A percentile compares a stretch with the other conserved stretches of the same genome.
phyloP scores from a whole-genome alignment of 2,888 invertebrate genomes.

The Hypercompe scribonia region DNA sequence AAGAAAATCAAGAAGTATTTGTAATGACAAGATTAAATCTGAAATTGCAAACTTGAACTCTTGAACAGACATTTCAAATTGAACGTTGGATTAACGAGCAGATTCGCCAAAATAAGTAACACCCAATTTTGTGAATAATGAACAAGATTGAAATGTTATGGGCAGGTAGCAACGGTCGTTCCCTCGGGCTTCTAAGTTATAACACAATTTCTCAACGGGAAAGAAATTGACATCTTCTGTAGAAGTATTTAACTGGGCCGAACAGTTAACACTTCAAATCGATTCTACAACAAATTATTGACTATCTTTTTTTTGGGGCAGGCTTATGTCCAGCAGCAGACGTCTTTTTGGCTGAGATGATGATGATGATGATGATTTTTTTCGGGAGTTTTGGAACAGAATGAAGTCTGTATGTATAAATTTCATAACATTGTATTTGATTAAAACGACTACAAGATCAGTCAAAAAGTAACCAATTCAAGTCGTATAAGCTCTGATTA shows the following conservation, averaged over 20 bases:
- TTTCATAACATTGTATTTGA: no score
- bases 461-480: neutral
- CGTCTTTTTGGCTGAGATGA: no score
- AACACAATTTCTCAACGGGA: constrained; percentile 35
- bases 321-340: no score
- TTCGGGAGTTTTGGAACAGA: neutral
- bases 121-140: constrained; percentile 40
- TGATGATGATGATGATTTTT: no score
- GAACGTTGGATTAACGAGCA: constrained; percentile 22
- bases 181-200: constrained; percentile 32
- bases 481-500: neutral
- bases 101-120: constrained; percentile 30
- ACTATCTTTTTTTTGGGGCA: neutral
- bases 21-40: neutral
- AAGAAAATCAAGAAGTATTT: neutral
- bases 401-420: neutral
- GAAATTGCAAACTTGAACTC: constrained; percentile 1
- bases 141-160: constrained; percentile 39
- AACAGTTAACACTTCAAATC: constrained; percentile 31
- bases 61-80: constrained; percentile 11
- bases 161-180: constrained; percentile 39
- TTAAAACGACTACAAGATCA: neutral
- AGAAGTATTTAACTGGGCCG: constrained; percentile 28
- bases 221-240: constrained; percentile 34
- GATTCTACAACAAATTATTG: constrained; percentile 12